Evolutionary conservation across 30 jellyfish, hydroid and myxozoan genomes (phyloP), one percentile per base, ranked within the genome.

Genomic region (Pelagia noctiluca): DNA sequence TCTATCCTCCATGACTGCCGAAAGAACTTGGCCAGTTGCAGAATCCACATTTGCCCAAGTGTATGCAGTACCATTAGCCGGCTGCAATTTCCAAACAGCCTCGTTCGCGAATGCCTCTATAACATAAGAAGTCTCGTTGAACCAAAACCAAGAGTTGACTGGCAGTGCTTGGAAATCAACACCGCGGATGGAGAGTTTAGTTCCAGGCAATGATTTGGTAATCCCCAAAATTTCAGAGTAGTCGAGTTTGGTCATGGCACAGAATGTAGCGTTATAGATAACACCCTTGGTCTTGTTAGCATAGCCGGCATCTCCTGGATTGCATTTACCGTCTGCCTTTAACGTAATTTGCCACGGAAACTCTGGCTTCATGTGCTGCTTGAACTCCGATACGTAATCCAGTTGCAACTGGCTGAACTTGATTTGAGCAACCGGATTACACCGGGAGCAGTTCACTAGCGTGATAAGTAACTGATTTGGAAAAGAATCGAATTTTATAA

Each of bases 61-160:
- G 71, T 37, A 77, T 8, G 54, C 66, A 8, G 88, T 77, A 52
- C 88, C 79, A 21, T 34, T 61, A 18, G 25, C 70, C 12, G 69
- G 76, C 88, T 77, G 78, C 16, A 1, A 33, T 22, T 77, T 33
- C 88, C 88, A 82, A 2, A 25, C 42, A 3, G 1, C 19, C 63
- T 54, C 85, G 28, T 71, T 66, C 12, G 92, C 62, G 49, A 82
- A 82, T 31, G 78, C 92, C 36, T 67, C 82, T 32, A 82, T 12
- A 8, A 21, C 34, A 5, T 63, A 32, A 13, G 85, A 63, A 1
- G 85, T 26, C n/a, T 82, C 85, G 23, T 79, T 70, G n/a, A 75
- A 65, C 97, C 97, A 90, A 31, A 85, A 52, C 94, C 94, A 90
- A 23, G 96, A 85, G 72, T 78, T 53, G 18, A 63, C 50, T 7